Conservation (phyloP, 2,888 invertebrate species). For the Gymnosoma rotundatum region DNA sequence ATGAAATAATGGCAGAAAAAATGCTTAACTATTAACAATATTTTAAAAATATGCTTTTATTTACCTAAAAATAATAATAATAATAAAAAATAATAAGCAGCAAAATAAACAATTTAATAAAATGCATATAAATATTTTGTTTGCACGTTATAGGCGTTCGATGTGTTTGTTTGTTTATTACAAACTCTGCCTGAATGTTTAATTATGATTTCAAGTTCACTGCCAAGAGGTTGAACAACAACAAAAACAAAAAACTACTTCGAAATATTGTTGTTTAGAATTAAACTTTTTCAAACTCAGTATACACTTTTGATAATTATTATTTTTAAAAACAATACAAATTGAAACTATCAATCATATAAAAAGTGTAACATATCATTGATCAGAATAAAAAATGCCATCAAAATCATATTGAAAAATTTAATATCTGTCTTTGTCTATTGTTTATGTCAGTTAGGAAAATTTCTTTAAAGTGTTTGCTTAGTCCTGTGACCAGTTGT, state of each 20-base stretch:
- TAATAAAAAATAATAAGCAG: slow-evolving; percentile 45
- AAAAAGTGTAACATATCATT: slow-evolving; percentile 58
- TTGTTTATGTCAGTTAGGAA: too few species aligned
- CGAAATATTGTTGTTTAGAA: slow-evolving; percentile 27
- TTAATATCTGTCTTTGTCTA: too few species aligned
- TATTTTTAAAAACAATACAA: slow-evolving; percentile 1
- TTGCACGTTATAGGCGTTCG: slow-evolving; percentile 1
- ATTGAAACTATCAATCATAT: slow-evolving; percentile 20
- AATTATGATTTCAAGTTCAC: slow-evolving; percentile 70
- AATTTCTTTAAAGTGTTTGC: too few species aligned
- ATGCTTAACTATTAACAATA: not conserved
- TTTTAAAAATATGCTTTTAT: not conserved
- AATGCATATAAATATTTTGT: slow-evolving; percentile 55
- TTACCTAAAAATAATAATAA: slow-evolving; percentile 33
- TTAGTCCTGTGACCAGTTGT: too few species aligned
- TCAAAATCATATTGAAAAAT: slow-evolving; percentile 1
- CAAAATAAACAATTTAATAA: not conserved
- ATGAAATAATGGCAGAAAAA: not conserved
- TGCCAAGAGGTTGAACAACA: slow-evolving; percentile 47
- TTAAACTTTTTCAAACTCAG: not conserved
- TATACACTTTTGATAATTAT: slow-evolving; percentile 16
- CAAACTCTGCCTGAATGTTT: slow-evolving; percentile 64
- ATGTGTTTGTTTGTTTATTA: slow-evolving; percentile 33
- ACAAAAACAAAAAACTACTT: not conserved
- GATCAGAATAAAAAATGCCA: slow-evolving; percentile 31